Evolutionary conservation across 2,888 invertebrate species (phyloP), one percentile per base, ranked within the genome.

Genomic region (Eristalis pertinax): DNA sequence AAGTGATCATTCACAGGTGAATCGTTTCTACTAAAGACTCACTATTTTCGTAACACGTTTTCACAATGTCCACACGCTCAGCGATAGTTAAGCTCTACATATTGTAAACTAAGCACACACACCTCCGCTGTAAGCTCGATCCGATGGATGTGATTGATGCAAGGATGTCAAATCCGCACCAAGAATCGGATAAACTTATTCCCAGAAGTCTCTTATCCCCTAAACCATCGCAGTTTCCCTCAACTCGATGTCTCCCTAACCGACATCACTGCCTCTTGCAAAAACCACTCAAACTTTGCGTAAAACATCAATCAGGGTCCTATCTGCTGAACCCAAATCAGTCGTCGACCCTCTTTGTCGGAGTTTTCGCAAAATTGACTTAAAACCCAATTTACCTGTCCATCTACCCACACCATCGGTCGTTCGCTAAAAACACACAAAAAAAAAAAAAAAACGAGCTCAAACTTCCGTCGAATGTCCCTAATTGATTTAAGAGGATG

Each of bases 401-500:
- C 26, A 29, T 26, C 60, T 10, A 32, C 7, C 32, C 32, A 1
- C 1, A 1, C 32, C 32, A 32, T 32, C 32, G 8, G 8, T 0
- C 8, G 43, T 15, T 43, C 11, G 60, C 11, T 10, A 10, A 26
- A 22, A n/a, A n/a, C n/a, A n/a, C n/a, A n/a, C n/a, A 58, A 19
- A 5, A 5, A 56, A 58, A 41, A 60, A 35, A 64, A 58, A n/a
- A 22, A 32, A 19, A 22, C 1, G 5, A 24, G 15, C 32, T 32
- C 19, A 32, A 67, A 65, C 72, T 60, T 50, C 72, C 60, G 72
- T 60, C 72, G 65, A 79, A 72, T 60, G 60, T 38, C 56, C 65
- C 11, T 68, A 80, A 80, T 74, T 77, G 56, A 64, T 68, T 62
- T 58, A 63, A 56, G 65, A 63, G 74, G 74, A 68, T 68, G 56